Percentiles rank a stretch among this genome's conserved stretches.
Conservation (phyloP, 2,888 invertebrate genomes). For the Rhopalosiphum nymphaeae region DNA sequence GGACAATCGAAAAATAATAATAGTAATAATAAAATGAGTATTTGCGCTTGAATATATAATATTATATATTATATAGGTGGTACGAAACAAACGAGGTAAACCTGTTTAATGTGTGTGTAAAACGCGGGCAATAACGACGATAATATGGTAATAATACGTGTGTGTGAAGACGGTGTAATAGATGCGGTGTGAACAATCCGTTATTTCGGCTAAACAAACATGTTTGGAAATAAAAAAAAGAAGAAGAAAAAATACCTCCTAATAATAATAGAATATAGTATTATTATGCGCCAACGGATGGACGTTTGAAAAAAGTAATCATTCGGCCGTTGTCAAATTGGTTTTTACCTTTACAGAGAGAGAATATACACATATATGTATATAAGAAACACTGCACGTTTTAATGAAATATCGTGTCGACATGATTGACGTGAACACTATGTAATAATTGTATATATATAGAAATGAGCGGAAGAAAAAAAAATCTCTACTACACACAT, state of each 20-base stretch:
- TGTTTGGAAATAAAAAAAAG: background rate
- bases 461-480: conserved; percentile 1
- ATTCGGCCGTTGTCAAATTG: conserved; percentile 41
- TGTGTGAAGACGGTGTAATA: background rate
- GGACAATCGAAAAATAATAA: conserved; percentile 4
- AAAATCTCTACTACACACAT: background rate
- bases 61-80: background rate
- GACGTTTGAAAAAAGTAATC: conserved; percentile 35
- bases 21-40: background rate
- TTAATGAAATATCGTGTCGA: conserved; percentile 58
- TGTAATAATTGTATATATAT: background rate
- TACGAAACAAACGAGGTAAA: conserved; percentile 3
- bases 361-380: background rate
- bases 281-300: background rate
- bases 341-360: conserved; percentile 39
- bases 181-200: conserved; percentile 6
- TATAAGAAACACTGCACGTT: background rate
- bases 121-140: conserved; percentile 14
- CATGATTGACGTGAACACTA: conserved; percentile 51
- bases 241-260: conserved; percentile 19
- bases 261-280: conserved; percentile 13
- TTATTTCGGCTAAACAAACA: conserved; percentile 28
- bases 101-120: background rate
- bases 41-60: background rate
- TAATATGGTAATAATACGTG: background rate